Conservation (phyloP, 1,140 invertebrate genomes). For the Drosophila ananassae region DNA sequence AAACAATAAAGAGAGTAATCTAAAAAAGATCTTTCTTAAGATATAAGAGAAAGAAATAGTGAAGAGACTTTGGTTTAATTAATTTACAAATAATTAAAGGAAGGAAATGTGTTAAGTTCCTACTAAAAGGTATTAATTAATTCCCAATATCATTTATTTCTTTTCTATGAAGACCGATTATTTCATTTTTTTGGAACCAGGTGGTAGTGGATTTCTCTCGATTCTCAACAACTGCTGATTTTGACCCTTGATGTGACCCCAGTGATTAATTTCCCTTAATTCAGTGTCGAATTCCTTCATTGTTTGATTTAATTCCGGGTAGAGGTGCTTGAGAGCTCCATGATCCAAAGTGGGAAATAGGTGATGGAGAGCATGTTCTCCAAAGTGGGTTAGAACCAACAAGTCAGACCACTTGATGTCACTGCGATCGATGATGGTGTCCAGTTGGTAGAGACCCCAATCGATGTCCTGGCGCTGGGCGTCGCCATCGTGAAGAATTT, state of each 20-base stretch:
- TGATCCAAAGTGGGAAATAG: slow-evolving; percentile 93
- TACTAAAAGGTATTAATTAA: neutral
- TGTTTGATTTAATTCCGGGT: slow-evolving; percentile 87
- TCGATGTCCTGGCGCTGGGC: slow-evolving; percentile 86
- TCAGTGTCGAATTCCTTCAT: slow-evolving; percentile 88
- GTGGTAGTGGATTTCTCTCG: slow-evolving; percentile 73
- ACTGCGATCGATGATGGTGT: slow-evolving; percentile 89
- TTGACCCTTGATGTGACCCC: slow-evolving; percentile 88
- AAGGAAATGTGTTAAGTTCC: neutral
- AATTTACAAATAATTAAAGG: neutral
- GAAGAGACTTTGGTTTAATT: neutral
- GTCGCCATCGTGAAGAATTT: slow-evolving; percentile 93
- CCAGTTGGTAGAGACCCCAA: slow-evolving; percentile 92
- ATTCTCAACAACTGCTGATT: slow-evolving; percentile 87
- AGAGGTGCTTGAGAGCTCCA: slow-evolving; percentile 87
- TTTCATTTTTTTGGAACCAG: slow-evolving; percentile 58
- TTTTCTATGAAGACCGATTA: slow-evolving; percentile 4
- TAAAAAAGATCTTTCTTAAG: neutral
- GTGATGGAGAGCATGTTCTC: slow-evolving; percentile 91
- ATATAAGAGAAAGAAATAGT: neutral
- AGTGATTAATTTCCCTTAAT: slow-evolving; percentile 85
- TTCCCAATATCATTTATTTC: neutral
- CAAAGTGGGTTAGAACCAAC: slow-evolving; percentile 89
- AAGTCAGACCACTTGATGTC: slow-evolving; percentile 89
- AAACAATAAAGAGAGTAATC: neutral